Evolutionary conservation across 2,797 vertebrate species (phyloP).

Genomic region (Dicrostonyx torquatus): DNA sequence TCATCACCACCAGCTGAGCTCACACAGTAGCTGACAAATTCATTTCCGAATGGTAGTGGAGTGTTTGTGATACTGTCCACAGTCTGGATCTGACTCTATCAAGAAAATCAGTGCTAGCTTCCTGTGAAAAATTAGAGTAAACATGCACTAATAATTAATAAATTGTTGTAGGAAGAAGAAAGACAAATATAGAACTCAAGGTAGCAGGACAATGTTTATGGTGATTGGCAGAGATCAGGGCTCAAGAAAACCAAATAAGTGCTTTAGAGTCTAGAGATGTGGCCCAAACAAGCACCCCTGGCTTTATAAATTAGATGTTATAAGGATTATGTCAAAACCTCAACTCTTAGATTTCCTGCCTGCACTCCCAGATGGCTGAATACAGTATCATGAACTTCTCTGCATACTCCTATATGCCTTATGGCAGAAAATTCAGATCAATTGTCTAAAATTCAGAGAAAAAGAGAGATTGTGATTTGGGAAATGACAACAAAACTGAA

Average conservation of each 20-base stretch:
- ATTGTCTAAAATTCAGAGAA: neutral
- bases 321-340: neutral
- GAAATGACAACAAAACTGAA: neutral
- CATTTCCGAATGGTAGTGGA: slow-evolving; percentile 17
- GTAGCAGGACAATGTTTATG: neutral
- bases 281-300: neutral
- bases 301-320: neutral
- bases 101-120: slow-evolving; percentile 39
- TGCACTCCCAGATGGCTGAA: neutral
- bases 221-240: neutral
- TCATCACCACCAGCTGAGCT: slow-evolving; percentile 17
- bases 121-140: slow-evolving; percentile 33
- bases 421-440: neutral
- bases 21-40: slow-evolving; percentile 26
- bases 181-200: neutral
- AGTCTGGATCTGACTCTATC: neutral
- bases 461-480: neutral
- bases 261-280: neutral
- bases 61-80: neutral
- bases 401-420: neutral
- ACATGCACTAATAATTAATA: neutral
- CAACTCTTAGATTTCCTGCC: neutral
- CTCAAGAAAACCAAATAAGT: neutral
- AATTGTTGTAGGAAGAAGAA: neutral
- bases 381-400: neutral